A percentile compares a stretch with the other conserved stretches of the same genome.
Conservation (phyloP, 2,797 vertebrate genomes). For the Lacerta viridis region DNA sequence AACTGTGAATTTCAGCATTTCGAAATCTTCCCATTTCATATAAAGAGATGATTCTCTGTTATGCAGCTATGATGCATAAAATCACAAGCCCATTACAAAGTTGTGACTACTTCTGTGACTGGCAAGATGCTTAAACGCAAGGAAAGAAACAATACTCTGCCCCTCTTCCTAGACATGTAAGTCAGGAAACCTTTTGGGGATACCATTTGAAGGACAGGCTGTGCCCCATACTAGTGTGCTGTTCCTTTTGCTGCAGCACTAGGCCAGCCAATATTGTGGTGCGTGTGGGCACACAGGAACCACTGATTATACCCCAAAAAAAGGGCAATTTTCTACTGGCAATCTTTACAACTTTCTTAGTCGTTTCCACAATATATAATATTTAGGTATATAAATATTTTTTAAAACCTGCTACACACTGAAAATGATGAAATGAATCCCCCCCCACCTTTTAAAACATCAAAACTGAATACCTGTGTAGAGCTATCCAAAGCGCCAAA, state of each 20-base stretch:
- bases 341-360: neutral
- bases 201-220: neutral
- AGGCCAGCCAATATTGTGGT: neutral
- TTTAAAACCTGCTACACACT: neutral
- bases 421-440: neutral
- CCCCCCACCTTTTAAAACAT: neutral
- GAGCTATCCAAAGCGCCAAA: constrained; percentile 84
- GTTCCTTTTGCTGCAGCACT: neutral
- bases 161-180: constrained; percentile 1
- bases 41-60: constrained; percentile 1
- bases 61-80: neutral
- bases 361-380: neutral
- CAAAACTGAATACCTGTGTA: constrained; percentile 84
- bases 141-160: neutral
- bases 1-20: neutral
- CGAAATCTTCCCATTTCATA: neutral
- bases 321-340: neutral
- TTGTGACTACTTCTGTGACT: neutral
- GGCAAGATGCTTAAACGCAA: neutral
- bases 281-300: neutral
- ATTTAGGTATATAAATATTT: neutral
- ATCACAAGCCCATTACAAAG: neutral
- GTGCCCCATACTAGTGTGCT: neutral
- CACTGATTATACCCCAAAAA: neutral
- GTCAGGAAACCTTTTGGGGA: too few species aligned